Conservation (phyloP, 2,797 vertebrate species). For the Melanotaenia parkinsoni region DNA sequence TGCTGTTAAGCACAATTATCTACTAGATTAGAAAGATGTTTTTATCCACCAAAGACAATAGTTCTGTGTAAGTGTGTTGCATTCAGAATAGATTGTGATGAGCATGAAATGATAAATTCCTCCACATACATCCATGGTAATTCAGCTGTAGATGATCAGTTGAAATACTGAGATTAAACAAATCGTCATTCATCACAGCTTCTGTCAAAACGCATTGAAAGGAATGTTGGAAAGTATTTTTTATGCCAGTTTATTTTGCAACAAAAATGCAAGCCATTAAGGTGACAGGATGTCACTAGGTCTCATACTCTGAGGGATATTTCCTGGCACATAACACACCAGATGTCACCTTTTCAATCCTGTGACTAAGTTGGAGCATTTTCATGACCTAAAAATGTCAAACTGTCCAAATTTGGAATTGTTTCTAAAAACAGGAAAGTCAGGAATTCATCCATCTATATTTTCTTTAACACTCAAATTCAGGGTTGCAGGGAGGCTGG, state of each 20-base stretch:
- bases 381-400: constrained; percentile 11
- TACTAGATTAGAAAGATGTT: constrained; percentile 33
- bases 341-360: background rate
- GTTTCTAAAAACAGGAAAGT: too few species aligned
- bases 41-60: background rate
- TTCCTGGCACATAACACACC: background rate
- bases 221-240: background rate
- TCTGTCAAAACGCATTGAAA: background rate
- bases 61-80: background rate
- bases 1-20: constrained; percentile 45
- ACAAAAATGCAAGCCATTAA: background rate
- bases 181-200: background rate
- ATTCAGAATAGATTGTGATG: background rate
- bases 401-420: background rate
- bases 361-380: background rate
- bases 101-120: constrained; percentile 6
- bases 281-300: background rate
- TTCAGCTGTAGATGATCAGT: background rate
- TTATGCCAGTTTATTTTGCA: background rate
- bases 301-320: background rate
- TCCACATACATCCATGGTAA: constrained; percentile 11
- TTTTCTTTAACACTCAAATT: too few species aligned
- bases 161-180: background rate
- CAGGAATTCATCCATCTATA: too few species aligned
- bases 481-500: too few species aligned